phyloP scores from a whole-genome alignment of 2,113 vertebrate genomes.

The Gambusia affinis region DNA sequence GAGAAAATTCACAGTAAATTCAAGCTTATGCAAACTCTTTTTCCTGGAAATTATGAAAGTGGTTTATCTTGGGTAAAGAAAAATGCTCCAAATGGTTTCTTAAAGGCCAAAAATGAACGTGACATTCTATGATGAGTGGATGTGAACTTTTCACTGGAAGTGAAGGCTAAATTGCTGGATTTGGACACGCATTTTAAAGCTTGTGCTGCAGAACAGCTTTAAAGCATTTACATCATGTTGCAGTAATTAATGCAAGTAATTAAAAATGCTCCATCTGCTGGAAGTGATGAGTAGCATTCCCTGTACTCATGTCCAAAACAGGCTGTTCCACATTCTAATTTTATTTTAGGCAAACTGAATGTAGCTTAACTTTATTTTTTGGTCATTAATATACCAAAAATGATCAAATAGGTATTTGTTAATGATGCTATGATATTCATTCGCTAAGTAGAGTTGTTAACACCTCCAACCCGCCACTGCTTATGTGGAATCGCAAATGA shows the following conservation, averaged over 20 bases:
- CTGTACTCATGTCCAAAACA: neutral
- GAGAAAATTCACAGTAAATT: neutral
- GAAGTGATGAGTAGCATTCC: neutral
- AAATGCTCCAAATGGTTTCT: no score
- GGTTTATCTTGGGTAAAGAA: neutral
- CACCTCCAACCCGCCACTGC: no score
- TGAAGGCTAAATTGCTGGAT: neutral
- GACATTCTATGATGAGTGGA: neutral
- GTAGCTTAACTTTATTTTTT: neutral
- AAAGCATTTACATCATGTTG: neutral
- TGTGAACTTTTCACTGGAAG: neutral
- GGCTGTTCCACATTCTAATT: neutral
- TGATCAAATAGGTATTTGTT: no score
- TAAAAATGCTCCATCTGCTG: neutral
- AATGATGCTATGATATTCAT: no score
- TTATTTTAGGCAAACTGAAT: neutral
- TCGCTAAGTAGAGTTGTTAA: no score
- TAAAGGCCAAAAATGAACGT: neutral
- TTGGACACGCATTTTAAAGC: neutral
- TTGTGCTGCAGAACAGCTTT: neutral
- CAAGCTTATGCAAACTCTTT: neutral
- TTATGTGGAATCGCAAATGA: no score
- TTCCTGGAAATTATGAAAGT: neutral
- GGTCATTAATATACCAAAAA: no score
- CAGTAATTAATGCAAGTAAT: neutral